These are phyloP conservation scores for Phenacoccus solenopsis DNA, from an alignment of 1,140 invertebrate species.

Conservation along the genomic window DNA sequence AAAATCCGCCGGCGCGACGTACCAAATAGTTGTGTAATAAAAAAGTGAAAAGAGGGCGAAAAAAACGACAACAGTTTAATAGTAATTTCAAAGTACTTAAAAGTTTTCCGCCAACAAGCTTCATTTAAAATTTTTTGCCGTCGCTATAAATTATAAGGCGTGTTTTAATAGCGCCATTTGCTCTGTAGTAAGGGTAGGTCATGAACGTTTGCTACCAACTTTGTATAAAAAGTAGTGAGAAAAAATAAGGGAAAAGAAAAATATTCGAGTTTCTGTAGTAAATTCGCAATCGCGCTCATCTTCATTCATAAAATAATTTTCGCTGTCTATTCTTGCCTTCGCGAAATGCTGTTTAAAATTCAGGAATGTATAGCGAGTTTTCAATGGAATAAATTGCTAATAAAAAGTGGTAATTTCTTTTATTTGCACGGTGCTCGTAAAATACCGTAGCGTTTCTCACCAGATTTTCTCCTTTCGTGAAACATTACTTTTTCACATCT, in stretches of 20 bases:
- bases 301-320: slow-evolving; percentile 18
- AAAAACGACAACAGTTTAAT: slow-evolving; percentile 14
- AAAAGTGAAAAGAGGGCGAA: not conserved
- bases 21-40: not conserved
- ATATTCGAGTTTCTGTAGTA: not conserved
- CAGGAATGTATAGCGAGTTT: slow-evolving; percentile 7
- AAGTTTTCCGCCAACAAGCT: slow-evolving; percentile 16
- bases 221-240: slow-evolving; percentile 7
- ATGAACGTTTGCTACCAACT: slow-evolving; percentile 6
- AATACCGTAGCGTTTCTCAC: too few relatives aligned
- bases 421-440: not conserved
- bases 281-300: slow-evolving; percentile 13
- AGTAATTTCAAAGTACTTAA: slow-evolving; percentile 16
- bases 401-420: slow-evolving; percentile 8
- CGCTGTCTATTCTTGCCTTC: slow-evolving; percentile 11
- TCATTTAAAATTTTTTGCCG: slow-evolving; percentile 18
- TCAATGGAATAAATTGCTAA: slow-evolving; percentile 17
- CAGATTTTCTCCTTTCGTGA: not conserved
- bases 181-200: slow-evolving; percentile 14
- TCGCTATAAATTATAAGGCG: slow-evolving; percentile 17
- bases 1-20: not conserved
- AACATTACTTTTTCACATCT: not conserved
- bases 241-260: not conserved
- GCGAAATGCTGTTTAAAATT: slow-evolving; percentile 16
- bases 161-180: slow-evolving; percentile 17